Evolutionary conservation across 2,113 vertebrate species (phyloP).

Genomic region (Rhombomys opimus): DNA sequence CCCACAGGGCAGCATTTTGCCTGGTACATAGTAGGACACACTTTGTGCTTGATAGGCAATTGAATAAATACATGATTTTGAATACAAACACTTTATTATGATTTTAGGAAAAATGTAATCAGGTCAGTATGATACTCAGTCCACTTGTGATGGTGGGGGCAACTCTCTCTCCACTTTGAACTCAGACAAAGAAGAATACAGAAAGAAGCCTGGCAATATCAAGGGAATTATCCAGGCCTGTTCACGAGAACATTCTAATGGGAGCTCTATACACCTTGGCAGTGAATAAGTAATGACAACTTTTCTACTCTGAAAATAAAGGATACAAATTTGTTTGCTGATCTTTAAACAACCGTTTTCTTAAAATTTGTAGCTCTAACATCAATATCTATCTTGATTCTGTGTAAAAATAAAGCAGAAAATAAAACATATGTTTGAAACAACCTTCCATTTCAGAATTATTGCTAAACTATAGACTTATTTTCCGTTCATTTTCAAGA

Average conservation of each 20-base stretch:
- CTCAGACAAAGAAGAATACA: neutral
- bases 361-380: neutral
- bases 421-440: slow-evolving; percentile 40
- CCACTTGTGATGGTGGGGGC: neutral
- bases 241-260: slow-evolving; percentile 22
- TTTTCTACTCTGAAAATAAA: slow-evolving; percentile 53
- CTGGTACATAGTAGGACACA: neutral
- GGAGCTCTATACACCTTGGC: neutral
- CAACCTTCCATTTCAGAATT: slow-evolving; percentile 68
- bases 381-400: slow-evolving; percentile 33
- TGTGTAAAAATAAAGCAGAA: slow-evolving; percentile 53
- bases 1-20: neutral
- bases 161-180: neutral
- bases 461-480: slow-evolving; percentile 62
- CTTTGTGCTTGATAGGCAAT: neutral
- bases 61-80: neutral
- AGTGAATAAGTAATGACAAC: neutral
- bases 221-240: neutral
- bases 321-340: slow-evolving; percentile 24
- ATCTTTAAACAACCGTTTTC: slow-evolving; percentile 50
- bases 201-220: neutral
- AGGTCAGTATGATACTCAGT: neutral
- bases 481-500: slow-evolving; percentile 74
- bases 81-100: neutral
- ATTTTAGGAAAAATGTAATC: neutral